Conservation (phyloP, 2,888 invertebrate species). For the Ctenicera cuprea region DNA sequence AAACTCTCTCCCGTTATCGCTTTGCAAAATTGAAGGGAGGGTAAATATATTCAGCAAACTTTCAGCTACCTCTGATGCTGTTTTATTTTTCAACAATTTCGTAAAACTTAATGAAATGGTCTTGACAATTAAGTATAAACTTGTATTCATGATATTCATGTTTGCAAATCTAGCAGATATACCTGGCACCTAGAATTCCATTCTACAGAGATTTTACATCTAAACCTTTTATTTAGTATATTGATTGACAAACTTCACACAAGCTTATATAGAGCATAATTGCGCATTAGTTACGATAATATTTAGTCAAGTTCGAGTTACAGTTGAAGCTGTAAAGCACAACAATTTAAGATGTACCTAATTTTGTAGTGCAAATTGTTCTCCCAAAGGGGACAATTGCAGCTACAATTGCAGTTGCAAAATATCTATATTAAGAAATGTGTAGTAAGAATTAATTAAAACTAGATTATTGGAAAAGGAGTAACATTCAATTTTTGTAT, state of each 20-base stretch:
- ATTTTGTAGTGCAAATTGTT: no score
- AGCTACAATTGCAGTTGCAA: no score
- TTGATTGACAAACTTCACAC: constrained; percentile 5
- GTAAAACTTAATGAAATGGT: constrained; percentile 68
- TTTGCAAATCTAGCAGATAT: constrained; percentile 66
- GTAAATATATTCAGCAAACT: constrained; percentile 66
- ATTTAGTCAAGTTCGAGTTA: no score
- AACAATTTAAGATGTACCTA: no score
- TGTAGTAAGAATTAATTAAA: no score
- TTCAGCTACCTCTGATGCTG: constrained; percentile 65
- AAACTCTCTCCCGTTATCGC: constrained; percentile 66
- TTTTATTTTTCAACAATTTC: constrained; percentile 63
- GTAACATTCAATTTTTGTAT: no score
- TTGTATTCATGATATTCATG: constrained; percentile 63
- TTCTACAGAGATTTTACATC: constrained; percentile 52
- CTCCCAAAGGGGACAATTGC: no score
- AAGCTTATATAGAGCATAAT: no score
- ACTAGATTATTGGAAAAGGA: no score
- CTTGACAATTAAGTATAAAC: constrained; percentile 67
- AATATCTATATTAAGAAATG: no score
- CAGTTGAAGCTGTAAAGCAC: no score
- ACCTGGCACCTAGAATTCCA: constrained; percentile 64
- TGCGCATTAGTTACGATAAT: no score
- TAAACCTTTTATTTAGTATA: constrained; percentile 12
- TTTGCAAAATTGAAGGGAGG: constrained; percentile 64